Evolutionary conservation across 2,797 vertebrate genomes (phyloP).

Genomic region (Tachyglossus aculeatus): DNA sequence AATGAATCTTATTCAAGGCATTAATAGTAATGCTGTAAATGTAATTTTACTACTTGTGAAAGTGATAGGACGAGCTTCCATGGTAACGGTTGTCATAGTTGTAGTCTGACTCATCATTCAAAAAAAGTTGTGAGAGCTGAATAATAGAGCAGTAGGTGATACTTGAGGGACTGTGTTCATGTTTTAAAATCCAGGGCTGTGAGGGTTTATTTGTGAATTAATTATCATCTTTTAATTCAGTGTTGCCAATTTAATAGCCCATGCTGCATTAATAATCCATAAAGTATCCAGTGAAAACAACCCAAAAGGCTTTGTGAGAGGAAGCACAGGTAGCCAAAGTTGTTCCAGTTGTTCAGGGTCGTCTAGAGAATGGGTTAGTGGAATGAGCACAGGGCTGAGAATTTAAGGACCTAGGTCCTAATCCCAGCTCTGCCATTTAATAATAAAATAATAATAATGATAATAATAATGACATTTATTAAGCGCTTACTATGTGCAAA

Average conservation of each 20-base stretch:
- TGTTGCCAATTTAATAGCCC: slow-evolving; percentile 6
- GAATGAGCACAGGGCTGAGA: background rate
- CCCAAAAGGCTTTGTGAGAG: background rate
- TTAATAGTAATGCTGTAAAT: slow-evolving; percentile 44
- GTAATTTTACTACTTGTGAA: slow-evolving; percentile 42
- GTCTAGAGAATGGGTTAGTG: background rate
- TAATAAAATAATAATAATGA: background rate
- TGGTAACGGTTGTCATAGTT: slow-evolving; percentile 60
- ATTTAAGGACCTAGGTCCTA: background rate
- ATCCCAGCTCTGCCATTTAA: background rate
- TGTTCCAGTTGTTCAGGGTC: background rate
- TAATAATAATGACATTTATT: background rate
- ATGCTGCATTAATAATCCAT: slow-evolving; percentile 4
- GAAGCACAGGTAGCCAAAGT: too few species aligned
- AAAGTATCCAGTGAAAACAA: background rate
- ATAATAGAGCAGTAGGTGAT: slow-evolving; percentile 24
- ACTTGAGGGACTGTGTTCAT: background rate
- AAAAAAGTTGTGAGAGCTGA: slow-evolving; percentile 22
- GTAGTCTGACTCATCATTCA: slow-evolving; percentile 42
- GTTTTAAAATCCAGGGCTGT: slow-evolving; percentile 6
- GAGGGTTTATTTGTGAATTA: background rate
- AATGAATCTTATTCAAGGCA: slow-evolving; percentile 43
- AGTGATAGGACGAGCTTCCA: slow-evolving; percentile 41
- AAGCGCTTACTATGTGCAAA: too few species aligned
- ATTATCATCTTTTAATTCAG: slow-evolving; percentile 8